A percentile compares a stretch with the other conserved stretches of the same genome.
phyloP scores from a whole-genome alignment of 2,113 vertebrate genomes.

The Ciconia boyciana region DNA sequence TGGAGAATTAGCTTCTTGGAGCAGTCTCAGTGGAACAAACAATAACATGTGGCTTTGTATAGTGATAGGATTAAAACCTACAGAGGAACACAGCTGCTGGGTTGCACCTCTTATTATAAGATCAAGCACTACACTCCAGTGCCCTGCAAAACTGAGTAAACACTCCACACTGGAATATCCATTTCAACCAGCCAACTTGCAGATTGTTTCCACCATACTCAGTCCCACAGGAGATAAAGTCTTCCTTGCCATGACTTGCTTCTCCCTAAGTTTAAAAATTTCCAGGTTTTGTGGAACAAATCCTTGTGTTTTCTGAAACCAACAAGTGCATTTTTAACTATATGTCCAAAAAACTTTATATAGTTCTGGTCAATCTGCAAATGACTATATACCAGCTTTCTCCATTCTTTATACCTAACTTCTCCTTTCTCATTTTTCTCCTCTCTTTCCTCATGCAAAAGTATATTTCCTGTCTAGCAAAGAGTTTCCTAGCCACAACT shows the following conservation, averaged over 20 bases:
- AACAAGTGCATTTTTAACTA: background rate
- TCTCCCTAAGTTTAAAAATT: background rate
- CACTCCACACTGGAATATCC: constrained; percentile 11
- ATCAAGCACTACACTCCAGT: background rate
- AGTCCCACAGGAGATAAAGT: background rate
- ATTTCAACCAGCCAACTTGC: background rate
- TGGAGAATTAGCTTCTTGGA: background rate
- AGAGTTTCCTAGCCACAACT: background rate
- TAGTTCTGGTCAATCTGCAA: background rate
- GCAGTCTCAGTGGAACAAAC: background rate
- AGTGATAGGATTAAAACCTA: background rate
- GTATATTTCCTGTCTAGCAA: background rate
- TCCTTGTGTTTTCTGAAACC: background rate
- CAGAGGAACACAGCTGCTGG: background rate
- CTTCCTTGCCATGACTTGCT: background rate
- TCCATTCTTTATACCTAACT: background rate
- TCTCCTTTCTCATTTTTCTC: background rate
- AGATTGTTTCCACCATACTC: constrained; percentile 20
- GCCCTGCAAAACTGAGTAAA: background rate
- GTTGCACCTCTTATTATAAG: background rate
- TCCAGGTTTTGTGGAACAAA: background rate
- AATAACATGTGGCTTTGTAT: background rate
- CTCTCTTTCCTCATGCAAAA: background rate
- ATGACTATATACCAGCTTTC: background rate
- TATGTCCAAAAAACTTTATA: background rate